Conservation (phyloP, 2,797 vertebrate genomes). For the Bradypus variegatus region DNA sequence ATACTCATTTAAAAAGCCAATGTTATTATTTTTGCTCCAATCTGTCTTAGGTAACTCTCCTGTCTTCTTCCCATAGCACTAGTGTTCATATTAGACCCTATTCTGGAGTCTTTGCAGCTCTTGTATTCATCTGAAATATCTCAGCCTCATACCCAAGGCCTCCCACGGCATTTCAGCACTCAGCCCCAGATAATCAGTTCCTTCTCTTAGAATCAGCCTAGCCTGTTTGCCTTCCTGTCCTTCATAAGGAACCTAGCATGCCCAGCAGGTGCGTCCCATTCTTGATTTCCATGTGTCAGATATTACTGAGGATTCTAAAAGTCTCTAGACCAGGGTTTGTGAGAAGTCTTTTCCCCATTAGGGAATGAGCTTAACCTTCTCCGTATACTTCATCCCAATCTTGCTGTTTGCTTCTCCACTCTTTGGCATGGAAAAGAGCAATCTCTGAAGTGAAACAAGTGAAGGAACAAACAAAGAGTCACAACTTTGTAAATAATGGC, state of each 20-base stretch:
- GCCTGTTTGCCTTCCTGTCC: background rate
- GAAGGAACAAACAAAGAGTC: background rate
- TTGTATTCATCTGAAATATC: background rate
- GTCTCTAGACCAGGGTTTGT: too few relatives aligned
- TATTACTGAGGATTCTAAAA: background rate
- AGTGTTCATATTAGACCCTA: background rate
- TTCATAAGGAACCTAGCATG: background rate
- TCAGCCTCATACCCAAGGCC: fast-evolving
- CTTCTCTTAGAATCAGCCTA: background rate
- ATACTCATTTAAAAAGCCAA: background rate
- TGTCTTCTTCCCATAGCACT: background rate
- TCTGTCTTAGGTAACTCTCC: background rate
- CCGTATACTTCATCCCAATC: too few relatives aligned
- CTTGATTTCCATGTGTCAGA: background rate
- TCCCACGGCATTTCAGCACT: background rate
- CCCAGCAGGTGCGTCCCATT: background rate
- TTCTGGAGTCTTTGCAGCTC: background rate
- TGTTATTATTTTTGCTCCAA: too few relatives aligned
- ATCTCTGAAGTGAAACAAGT: background rate
- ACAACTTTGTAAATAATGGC: background rate
- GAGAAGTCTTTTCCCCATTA: too few relatives aligned
- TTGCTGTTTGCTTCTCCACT: background rate
- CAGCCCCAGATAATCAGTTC: background rate
- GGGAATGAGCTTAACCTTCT: too few relatives aligned
- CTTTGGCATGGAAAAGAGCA: too few relatives aligned